A percentile compares a stretch with the other conserved stretches of the same genome.
Evolutionary conservation across 1,140 invertebrate species (phyloP).

Genomic region (Idris sp.): DNA sequence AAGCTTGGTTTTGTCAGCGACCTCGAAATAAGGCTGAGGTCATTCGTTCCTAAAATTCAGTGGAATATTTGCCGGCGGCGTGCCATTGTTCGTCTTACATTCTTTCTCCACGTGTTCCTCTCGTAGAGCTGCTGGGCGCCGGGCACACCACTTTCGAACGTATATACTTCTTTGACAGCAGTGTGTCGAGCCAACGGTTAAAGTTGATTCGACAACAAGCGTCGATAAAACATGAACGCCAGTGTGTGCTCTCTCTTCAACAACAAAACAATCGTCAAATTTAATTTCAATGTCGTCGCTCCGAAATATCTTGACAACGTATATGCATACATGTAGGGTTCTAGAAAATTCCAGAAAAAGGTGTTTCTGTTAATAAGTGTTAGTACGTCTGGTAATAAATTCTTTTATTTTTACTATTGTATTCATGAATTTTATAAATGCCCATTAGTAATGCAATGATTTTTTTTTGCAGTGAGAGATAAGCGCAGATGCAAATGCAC

Average conservation of each 20-base stretch:
- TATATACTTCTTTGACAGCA: conserved; percentile 14
- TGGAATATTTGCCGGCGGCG: conserved; percentile 11
- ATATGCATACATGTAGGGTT: too few relatives aligned
- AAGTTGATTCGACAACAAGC: conserved; percentile 4
- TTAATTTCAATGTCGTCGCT: conserved; percentile 31
- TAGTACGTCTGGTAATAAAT: too few relatives aligned
- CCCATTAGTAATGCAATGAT: neutral
- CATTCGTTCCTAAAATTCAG: conserved; percentile 28
- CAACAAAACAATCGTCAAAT: conserved; percentile 9
- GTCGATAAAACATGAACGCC: conserved; percentile 13
- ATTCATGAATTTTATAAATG: too few relatives aligned
- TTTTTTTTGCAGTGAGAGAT: neutral
- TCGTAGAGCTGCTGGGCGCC: conserved; percentile 3
- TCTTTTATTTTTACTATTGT: too few relatives aligned
- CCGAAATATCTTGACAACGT: too few relatives aligned
- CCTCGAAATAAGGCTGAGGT: conserved; percentile 23
- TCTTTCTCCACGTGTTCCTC: conserved; percentile 26
- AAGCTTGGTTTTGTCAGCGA: too few relatives aligned
- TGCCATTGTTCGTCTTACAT: conserved; percentile 10
- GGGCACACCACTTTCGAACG: conserved; percentile 8
- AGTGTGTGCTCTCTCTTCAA: too few relatives aligned
- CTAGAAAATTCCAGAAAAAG: too few relatives aligned
- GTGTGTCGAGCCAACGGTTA: conserved; percentile 7
- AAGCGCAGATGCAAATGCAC: conserved; percentile 7
- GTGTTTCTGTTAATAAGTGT: too few relatives aligned